Conservation (phyloP, 2,113 vertebrate genomes). For the Sigmodon hispidus region DNA sequence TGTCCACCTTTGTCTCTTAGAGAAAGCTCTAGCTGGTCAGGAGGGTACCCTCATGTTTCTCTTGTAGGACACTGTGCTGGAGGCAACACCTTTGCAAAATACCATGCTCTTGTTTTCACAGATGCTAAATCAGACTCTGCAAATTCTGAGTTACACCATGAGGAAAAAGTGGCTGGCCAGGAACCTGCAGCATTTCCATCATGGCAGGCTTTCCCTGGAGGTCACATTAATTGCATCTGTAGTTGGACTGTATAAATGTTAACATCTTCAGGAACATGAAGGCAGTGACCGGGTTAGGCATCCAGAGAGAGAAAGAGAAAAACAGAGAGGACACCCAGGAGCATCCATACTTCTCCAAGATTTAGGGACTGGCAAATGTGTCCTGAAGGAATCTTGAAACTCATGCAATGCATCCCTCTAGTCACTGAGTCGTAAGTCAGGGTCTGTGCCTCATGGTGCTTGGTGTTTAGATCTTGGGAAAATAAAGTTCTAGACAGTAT, state of each 20-base stretch:
- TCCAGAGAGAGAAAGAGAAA: fast-evolving
- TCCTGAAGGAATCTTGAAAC: conserved; percentile 9
- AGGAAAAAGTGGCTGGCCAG: background rate
- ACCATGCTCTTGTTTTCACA: background rate
- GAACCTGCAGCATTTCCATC: background rate
- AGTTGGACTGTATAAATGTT: background rate
- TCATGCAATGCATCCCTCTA: background rate
- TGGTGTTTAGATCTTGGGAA: background rate
- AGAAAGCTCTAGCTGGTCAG: background rate
- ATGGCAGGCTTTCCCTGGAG: background rate
- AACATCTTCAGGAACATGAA: background rate
- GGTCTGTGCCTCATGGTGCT: background rate
- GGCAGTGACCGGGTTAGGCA: background rate
- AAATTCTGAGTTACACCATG: background rate
- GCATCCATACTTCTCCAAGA: background rate
- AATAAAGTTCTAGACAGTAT: background rate
- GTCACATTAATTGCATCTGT: background rate
- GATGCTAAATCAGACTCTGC: background rate
- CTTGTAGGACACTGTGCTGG: background rate
- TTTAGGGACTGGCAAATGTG: background rate
- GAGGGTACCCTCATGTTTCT: background rate
- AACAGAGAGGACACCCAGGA: background rate
- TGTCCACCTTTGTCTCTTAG: background rate
- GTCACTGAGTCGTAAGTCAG: background rate
- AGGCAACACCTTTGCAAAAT: background rate